Base-by-base conservation (phyloP, 2,113 vertebrate genomes). In the Crypturellus undulatus region DNA sequence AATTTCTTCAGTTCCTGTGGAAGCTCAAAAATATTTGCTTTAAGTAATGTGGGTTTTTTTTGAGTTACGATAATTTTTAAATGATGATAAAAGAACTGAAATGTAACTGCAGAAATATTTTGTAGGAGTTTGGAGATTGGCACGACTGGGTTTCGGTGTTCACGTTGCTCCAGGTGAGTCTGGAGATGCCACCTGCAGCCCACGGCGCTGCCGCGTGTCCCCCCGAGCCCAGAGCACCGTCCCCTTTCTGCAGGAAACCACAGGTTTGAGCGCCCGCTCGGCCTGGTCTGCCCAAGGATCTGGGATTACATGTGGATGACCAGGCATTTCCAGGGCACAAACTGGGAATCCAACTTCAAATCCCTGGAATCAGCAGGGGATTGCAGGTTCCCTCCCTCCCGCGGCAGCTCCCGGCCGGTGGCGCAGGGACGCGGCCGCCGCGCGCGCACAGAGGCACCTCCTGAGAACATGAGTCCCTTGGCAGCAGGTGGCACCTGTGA, bases 231-330 rank as follows among this genome's bases (percentile, higher is more conserved):
- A 63, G 12, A 51, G 45, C 30, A n/a, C 0, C 12, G 52, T 38
- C 24, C 24, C 52, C n/a, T 42, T 52, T 58, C 69, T 54, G 43
- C n/a, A 88, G 38, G 51, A 87, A 73, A 60, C 24, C 20, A 60
- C 1, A 0, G 12, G 36, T 43, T 63, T 69, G 16, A 9, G 16
- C 79, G 24, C 22, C 72, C 16, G 22, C 5, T 2, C 36, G n/a
- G 58, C 54, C 20, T 76, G 25, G 52, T 54, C 63, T 59, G 30
- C 25, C 56, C 54, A 11, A 65, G 36, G 25, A 3, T 4, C 52
- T 49, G 12, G 25, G 38, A 12, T 0, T 12, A 17, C 40, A 6
- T 9, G 12, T 43, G 47, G 45, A 36, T 32, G 87, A 79, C 83
- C 25, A 63, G 16, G 20, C 54, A 22, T 28, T 25, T 73, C 28